Percentiles rank a stretch among this genome's conserved stretches.
Evolutionary conservation across 2,797 vertebrate species (phyloP).

Genomic region (Malacoraja senta): DNA sequence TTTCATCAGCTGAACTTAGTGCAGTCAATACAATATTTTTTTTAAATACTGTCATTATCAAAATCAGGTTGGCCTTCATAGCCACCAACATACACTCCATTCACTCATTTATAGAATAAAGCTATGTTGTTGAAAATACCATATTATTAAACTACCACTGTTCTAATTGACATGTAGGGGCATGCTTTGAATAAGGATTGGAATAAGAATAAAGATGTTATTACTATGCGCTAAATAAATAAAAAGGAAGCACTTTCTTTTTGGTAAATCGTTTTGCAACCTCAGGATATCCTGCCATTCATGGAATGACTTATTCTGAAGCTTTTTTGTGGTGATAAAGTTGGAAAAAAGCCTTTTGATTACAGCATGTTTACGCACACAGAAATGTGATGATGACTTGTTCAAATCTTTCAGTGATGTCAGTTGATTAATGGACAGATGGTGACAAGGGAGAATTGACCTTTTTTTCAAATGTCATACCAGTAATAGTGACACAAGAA

Average conservation of each 20-base stretch:
- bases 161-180: background rate
- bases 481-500: background rate
- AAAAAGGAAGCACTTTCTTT: background rate
- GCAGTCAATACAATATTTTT: background rate
- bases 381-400: background rate
- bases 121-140: background rate
- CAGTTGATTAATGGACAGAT: too few species aligned
- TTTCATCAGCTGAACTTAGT: conserved; percentile 12
- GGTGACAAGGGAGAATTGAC: too few species aligned
- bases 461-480: background rate
- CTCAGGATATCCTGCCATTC: too few species aligned
- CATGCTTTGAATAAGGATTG: background rate
- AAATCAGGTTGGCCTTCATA: conserved; percentile 6
- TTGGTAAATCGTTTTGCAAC: background rate
- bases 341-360: background rate
- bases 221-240: background rate
- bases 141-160: background rate
- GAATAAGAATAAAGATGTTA: background rate
- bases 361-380: background rate
- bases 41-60: conserved; percentile 15
- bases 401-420: background rate
- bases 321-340: background rate
- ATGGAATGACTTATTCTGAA: background rate
- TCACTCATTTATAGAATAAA: background rate
- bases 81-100: too few species aligned